Evolutionary conservation across 2,888 invertebrate genomes (phyloP).

Genomic region (Drosophila demipolita): DNA sequence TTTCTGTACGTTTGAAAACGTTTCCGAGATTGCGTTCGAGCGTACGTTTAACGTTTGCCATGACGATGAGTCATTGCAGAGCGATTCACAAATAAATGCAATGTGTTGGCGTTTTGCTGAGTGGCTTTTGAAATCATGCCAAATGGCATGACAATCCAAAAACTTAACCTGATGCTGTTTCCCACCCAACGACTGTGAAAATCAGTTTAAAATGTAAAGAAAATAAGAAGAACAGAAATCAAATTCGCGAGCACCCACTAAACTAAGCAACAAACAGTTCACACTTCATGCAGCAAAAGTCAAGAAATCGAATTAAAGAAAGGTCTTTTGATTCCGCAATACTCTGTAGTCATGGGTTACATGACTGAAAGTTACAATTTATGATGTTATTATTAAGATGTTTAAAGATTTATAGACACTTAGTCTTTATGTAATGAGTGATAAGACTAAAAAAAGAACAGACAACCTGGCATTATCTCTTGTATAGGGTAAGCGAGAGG

Average conservation of each 20-base stretch:
- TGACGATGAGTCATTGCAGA: conserved; percentile 34
- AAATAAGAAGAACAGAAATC: conserved; percentile 48
- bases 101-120: conserved; percentile 32
- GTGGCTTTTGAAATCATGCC: conserved; percentile 42
- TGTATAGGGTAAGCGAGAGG: neutral
- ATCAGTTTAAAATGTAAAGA: conserved; percentile 31
- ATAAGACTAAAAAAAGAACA: neutral
- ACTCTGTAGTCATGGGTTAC: conserved; percentile 7
- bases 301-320: conserved; percentile 9
- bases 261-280: conserved; percentile 54
- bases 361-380: neutral
- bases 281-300: conserved; percentile 26
- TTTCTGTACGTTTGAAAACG: neutral
- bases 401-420: neutral
- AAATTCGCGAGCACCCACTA: conserved; percentile 60
- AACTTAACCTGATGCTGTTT: conserved; percentile 28
- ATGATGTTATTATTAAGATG: neutral
- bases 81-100: conserved; percentile 36
- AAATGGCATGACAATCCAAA: conserved; percentile 45
- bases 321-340: neutral
- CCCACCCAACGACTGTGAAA: conserved; percentile 26
- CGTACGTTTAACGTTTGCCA: conserved; percentile 31
- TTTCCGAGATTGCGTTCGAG: conserved; percentile 27
- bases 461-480: neutral
- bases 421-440: neutral